phyloP scores from a whole-genome alignment of 2,113 vertebrate species.

The Peromyscus californicus region DNA sequence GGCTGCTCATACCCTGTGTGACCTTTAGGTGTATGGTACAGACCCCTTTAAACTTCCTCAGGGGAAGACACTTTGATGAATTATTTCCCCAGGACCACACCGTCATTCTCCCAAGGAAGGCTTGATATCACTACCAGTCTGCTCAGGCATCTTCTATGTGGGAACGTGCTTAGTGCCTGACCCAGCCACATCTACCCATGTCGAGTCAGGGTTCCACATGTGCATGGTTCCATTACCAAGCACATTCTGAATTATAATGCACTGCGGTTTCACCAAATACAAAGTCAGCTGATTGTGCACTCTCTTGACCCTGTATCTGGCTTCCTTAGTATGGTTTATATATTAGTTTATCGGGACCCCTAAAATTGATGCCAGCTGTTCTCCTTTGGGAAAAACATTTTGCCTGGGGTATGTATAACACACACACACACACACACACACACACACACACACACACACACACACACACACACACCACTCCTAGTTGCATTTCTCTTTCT shows the following conservation, averaged over 20 bases:
- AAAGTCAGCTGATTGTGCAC: background rate
- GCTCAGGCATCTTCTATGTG: background rate
- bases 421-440: background rate
- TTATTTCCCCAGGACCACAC: background rate
- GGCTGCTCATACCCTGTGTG: background rate
- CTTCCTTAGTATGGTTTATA: background rate
- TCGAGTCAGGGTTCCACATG: background rate
- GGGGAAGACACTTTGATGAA: background rate
- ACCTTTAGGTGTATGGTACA: background rate
- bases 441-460: background rate
- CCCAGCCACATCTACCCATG: background rate
- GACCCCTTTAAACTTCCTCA: background rate
- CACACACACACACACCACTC: background rate
- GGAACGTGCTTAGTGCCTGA: background rate
- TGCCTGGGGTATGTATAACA: background rate
- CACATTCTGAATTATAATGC: background rate
- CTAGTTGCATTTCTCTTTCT: background rate
- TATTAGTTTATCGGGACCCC: background rate
- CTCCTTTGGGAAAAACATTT: background rate
- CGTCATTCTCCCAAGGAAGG: background rate
- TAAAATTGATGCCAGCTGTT: background rate
- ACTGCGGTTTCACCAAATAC: background rate
- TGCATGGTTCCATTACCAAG: background rate
- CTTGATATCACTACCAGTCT: background rate
- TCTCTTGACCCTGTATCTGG: background rate